Conservation (phyloP, 2,113 vertebrate species). For the Entosphenus tridentatus region DNA sequence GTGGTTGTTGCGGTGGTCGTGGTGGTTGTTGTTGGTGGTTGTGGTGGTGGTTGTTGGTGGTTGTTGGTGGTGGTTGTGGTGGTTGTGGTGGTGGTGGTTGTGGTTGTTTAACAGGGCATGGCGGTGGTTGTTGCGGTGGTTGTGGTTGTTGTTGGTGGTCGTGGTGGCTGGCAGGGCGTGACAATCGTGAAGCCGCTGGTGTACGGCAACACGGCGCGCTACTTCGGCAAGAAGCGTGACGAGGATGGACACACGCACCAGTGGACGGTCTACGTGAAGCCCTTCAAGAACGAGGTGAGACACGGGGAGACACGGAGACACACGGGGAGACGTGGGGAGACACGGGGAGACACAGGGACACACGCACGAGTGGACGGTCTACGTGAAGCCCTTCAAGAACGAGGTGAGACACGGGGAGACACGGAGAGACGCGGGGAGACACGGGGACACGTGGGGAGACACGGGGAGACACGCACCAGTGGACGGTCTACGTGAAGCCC, state of each 20-base stretch:
- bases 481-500: conserved; percentile 88
- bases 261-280: conserved; percentile 95
- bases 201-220: conserved; percentile 82
- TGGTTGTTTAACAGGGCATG: too few species aligned
- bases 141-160: too few species aligned
- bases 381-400: conserved; percentile 83
- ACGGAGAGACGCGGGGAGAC: too few species aligned
- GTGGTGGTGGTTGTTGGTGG: too few species aligned
- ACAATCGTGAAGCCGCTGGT: conserved; percentile 92
- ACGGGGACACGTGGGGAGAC: too few species aligned
- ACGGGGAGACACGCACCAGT: conserved; percentile 36
- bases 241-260: conserved; percentile 92
- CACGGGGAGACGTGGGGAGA: conserved; percentile 84
- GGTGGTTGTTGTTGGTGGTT: too few species aligned
- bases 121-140: too few species aligned
- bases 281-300: conserved; percentile 70
- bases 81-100: too few species aligned
- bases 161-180: conserved; percentile 34
- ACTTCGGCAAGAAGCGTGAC: conserved; percentile 89
- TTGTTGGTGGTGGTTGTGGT: too few species aligned
- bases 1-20: too few species aligned
- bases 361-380: conserved; percentile 94
- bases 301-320: background rate
- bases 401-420: conserved; percentile 98
- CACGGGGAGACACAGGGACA: conserved; percentile 87